A percentile compares a stretch with the other conserved stretches of the same genome.
Evolutionary conservation across 1,140 invertebrate species (phyloP).

Genomic region (Pogonus chalceus): DNA sequence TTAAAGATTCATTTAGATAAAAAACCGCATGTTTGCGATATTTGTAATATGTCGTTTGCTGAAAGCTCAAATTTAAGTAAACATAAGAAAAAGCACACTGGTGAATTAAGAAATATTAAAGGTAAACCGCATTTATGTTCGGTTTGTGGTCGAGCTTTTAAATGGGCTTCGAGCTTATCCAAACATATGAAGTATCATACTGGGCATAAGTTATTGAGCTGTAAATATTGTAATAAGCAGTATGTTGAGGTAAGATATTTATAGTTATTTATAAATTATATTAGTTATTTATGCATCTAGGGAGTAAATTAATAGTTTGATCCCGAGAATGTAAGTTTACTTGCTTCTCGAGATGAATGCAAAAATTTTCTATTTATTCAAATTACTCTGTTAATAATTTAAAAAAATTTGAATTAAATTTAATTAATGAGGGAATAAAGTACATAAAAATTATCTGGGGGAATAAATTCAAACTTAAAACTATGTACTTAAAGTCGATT

Average conservation of each 20-base stretch:
- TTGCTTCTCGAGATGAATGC: too few relatives aligned
- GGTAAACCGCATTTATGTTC: slow-evolving; percentile 38
- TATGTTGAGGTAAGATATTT: slow-evolving; percentile 33
- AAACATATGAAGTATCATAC: slow-evolving; percentile 41
- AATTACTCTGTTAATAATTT: too few relatives aligned
- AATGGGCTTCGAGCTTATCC: slow-evolving; percentile 36
- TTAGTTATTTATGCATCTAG: too few relatives aligned
- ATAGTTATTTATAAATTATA: slow-evolving; percentile 10
- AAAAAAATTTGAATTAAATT: too few relatives aligned
- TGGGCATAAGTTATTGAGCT: slow-evolving; percentile 34
- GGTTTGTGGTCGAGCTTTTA: slow-evolving; percentile 36
- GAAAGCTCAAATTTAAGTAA: slow-evolving; percentile 40
- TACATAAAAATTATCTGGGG: too few relatives aligned
- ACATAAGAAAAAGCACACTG: slow-evolving; percentile 41
- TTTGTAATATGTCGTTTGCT: slow-evolving; percentile 42
- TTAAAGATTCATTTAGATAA: slow-evolving; percentile 36
- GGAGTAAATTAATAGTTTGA: too few relatives aligned
- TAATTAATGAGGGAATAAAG: too few relatives aligned
- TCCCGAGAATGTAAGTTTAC: too few relatives aligned
- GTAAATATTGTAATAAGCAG: slow-evolving; percentile 34
- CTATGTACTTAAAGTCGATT: too few relatives aligned
- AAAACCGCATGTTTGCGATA: slow-evolving; percentile 39
- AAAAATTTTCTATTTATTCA: too few relatives aligned
- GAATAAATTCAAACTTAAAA: too few relatives aligned
- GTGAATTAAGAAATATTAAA: slow-evolving; percentile 36